phyloP scores from a whole-genome alignment of 1,140 invertebrate species.

The Metaphire vulgaris region DNA sequence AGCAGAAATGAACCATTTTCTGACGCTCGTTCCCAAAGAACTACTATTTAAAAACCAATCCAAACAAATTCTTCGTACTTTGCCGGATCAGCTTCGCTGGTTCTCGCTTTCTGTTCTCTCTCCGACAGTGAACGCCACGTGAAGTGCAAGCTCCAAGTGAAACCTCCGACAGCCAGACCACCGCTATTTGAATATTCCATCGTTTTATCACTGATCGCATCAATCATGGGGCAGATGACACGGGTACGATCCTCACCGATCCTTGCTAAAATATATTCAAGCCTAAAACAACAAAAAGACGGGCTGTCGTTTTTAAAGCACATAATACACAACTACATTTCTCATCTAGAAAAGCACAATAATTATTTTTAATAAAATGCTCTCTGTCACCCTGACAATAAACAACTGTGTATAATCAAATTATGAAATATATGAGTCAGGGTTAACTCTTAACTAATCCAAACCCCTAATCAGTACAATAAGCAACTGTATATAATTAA shows the following conservation, averaged over 20 bases:
- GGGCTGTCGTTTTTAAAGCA: no score
- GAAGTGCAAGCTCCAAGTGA: constrained; percentile 92
- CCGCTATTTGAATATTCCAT: constrained; percentile 75
- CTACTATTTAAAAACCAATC: no score
- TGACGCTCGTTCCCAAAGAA: neutral
- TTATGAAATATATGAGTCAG: no score
- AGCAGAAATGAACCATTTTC: no score
- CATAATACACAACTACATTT: no score
- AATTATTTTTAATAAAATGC: no score
- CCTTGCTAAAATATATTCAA: constrained; percentile 90
- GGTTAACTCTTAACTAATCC: no score
- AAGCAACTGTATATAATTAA: no score
- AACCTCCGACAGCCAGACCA: constrained; percentile 64
- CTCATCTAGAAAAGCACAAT: no score
- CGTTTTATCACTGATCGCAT: constrained; percentile 96
- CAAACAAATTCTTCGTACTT: constrained; percentile 20
- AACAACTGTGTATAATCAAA: no score
- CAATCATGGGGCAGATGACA: constrained; percentile 82
- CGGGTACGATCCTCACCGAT: constrained; percentile 80
- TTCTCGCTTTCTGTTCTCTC: constrained; percentile 7
- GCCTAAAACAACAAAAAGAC: constrained; percentile 62
- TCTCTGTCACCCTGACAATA: no score
- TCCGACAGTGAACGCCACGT: constrained; percentile 50
- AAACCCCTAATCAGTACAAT: no score
- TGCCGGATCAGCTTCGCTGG: constrained; percentile 55